Conservation (phyloP, 2,113 vertebrate species). For the Daphoenositta chrysoptera region DNA sequence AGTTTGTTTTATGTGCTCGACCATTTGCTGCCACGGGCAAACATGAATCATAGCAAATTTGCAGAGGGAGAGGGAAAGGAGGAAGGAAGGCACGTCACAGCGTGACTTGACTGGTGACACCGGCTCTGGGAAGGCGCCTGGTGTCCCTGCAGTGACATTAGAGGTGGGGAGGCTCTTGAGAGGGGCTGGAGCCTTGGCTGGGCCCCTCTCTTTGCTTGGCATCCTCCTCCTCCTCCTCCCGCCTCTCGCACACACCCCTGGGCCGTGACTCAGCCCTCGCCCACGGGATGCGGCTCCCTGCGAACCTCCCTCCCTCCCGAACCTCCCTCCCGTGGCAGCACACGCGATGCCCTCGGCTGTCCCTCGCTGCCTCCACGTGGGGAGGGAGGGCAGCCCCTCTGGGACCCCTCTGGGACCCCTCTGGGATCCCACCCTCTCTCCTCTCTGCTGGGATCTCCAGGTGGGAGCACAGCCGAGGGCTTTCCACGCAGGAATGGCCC, state of each 20-base stretch:
- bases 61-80: not conserved
- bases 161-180: not conserved
- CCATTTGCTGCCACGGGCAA: not conserved
- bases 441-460: not conserved
- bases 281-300: not conserved
- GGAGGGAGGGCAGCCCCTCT: not conserved
- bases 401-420: not conserved
- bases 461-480: not conserved
- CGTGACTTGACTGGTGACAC: not conserved
- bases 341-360: not conserved
- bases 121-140: not conserved
- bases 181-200: not conserved
- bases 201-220: not conserved
- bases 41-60: not conserved
- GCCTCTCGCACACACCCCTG: not conserved
- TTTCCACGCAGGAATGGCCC: not conserved
- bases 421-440: no score
- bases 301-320: not conserved
- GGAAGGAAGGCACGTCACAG: not conserved
- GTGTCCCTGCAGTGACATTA: not conserved
- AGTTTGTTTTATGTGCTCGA: not conserved
- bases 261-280: constrained; percentile 39
- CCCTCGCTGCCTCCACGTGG: not conserved
- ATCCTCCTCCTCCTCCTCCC: not conserved
- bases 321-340: not conserved